Conservation (phyloP, 2,797 vertebrate genomes). For the Echeneis naucrates region DNA sequence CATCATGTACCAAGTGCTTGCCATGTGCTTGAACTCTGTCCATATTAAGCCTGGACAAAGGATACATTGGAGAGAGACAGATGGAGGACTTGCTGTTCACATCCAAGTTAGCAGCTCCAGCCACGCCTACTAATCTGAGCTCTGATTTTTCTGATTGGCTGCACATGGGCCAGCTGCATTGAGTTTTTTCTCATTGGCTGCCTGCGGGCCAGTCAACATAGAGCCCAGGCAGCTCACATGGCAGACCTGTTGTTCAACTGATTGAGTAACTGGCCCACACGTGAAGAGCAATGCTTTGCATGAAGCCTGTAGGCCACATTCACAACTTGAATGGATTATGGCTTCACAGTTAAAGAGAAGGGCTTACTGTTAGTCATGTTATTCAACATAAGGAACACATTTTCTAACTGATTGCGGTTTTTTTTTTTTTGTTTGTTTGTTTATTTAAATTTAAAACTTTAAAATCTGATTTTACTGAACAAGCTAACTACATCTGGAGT, state of each 20-base stretch:
- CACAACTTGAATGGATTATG: not conserved
- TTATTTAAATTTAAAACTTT: too few species aligned
- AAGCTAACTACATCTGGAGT: not conserved
- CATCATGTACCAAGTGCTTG: not conserved
- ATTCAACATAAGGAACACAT: not conserved
- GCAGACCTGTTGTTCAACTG: conserved; percentile 55
- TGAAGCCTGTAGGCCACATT: not conserved
- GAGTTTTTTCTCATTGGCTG: conserved; percentile 67
- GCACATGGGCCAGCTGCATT: not conserved
- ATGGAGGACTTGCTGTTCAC: not conserved
- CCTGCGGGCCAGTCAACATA: conserved; percentile 37
- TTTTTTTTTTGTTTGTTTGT: too few species aligned
- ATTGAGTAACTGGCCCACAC: conserved; percentile 61
- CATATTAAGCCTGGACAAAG: too few species aligned
- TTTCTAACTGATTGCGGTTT: not conserved
- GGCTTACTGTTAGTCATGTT: not conserved
- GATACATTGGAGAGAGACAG: not conserved
- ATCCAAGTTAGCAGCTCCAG: not conserved
- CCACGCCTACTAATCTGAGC: conserved; percentile 25
- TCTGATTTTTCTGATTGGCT: conserved; percentile 62
- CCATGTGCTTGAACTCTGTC: not conserved
- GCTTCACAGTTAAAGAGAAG: not conserved
- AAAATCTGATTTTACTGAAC: not conserved
- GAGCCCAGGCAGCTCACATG: conserved; percentile 54
- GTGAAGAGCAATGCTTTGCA: conserved; percentile 50